Conservation (phyloP, 1,140 invertebrate genomes). For the Nylanderia fulva region DNA sequence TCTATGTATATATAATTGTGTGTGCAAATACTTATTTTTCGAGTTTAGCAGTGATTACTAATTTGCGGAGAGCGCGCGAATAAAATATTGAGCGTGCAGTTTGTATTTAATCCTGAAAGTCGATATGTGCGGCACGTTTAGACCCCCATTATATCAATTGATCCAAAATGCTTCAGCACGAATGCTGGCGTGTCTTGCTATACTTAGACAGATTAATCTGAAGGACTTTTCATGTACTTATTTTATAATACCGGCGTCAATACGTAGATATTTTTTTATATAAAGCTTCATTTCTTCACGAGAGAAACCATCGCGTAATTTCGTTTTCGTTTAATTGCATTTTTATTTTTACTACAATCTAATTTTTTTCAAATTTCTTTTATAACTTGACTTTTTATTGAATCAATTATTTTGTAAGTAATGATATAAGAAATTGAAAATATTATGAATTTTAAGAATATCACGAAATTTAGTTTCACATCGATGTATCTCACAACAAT, state of each 20-base stretch:
- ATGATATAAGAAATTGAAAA: neutral
- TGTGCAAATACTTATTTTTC: neutral
- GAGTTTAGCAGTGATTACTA: neutral
- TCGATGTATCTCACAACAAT: neutral
- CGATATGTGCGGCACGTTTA: constrained; percentile 41
- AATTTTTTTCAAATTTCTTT: neutral
- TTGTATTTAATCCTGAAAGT: constrained; percentile 11
- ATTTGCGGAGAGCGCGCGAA: too few species aligned
- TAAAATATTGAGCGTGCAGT: neutral
- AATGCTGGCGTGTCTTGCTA: constrained; percentile 1
- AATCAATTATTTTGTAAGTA: too few species aligned
- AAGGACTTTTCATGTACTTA: constrained; percentile 8
- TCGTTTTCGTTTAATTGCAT: neutral
- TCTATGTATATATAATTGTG: neutral
- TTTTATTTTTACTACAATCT: neutral
- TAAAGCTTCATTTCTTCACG: neutral
- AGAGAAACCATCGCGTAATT: neutral
- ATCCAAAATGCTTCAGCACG: constrained; percentile 24
- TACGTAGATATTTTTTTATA: neutral
- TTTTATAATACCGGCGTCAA: neutral
- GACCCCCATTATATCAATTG: constrained; percentile 50
- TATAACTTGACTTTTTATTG: neutral
- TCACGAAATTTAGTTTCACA: neutral
- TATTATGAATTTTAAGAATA: neutral
- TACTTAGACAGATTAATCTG: constrained; percentile 21